A percentile compares a stretch with the other conserved stretches of the same genome.
phyloP scores from a whole-genome alignment of 2,113 vertebrate species.

The Pagrus major region DNA sequence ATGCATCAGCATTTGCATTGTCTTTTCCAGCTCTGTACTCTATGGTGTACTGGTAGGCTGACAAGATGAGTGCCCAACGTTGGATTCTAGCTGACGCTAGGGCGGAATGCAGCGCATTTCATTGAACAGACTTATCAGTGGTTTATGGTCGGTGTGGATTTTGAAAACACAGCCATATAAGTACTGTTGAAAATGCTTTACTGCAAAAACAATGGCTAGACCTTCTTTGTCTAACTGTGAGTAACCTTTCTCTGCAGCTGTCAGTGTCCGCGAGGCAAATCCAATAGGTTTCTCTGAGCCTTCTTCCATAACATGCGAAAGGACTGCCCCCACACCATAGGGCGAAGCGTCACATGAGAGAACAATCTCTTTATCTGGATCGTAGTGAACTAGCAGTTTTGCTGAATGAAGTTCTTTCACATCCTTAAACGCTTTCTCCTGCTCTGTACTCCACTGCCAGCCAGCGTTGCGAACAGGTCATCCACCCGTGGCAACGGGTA shows the following conservation, averaged over 20 bases:
- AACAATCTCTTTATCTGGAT: too few species aligned
- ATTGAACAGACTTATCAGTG: not conserved
- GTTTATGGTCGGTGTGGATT: not conserved
- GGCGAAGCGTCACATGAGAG: too few species aligned
- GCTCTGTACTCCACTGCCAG: too few species aligned
- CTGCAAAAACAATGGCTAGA: not conserved
- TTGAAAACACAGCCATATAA: not conserved
- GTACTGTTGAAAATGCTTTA: not conserved
- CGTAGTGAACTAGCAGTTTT: too few species aligned
- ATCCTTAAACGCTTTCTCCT: too few species aligned
- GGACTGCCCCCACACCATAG: too few species aligned
- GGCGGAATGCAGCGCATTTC: not conserved
- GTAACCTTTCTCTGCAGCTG: not conserved
- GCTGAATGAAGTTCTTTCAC: too few species aligned
- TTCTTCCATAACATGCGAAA: not conserved
- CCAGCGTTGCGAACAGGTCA: too few species aligned
- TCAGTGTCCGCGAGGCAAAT: not conserved
- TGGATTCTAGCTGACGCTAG: not conserved
- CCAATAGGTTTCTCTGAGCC: not conserved
- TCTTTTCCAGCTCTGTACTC: not conserved
- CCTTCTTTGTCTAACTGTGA: not conserved
- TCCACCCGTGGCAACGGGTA: too few species aligned
- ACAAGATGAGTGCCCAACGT: not conserved
- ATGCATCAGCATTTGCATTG: too few species aligned
- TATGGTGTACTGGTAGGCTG: not conserved